These are phyloP conservation scores for Labroides dimidiatus DNA, from an alignment of 2,797 vertebrate species.

Conservation along the genomic window DNA sequence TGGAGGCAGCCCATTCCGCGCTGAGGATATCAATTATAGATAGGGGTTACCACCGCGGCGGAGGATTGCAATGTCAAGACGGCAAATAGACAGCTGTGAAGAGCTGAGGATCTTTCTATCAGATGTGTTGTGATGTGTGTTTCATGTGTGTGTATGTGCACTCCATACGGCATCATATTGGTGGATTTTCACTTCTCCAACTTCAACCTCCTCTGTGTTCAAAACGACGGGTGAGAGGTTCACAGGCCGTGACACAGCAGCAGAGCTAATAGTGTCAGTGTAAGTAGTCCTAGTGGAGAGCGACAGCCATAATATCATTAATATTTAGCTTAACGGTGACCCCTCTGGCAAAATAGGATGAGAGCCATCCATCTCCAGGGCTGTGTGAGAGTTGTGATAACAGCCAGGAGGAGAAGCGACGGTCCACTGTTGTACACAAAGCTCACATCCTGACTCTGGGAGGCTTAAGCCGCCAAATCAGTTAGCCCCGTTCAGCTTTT, in stretches of 20 bases:
- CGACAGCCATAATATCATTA: slow-evolving; percentile 62
- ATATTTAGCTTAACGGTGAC: slow-evolving; percentile 62
- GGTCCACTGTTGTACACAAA: slow-evolving; percentile 49
- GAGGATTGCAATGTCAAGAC: slow-evolving; percentile 94
- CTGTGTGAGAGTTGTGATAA: slow-evolving; percentile 67
- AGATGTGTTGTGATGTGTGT: slow-evolving; percentile 86
- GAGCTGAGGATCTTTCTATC: slow-evolving; percentile 98
- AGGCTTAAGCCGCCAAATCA: slow-evolving; percentile 71
- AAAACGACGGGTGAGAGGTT: slow-evolving; percentile 24
- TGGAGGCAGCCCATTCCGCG: slow-evolving; percentile 93
- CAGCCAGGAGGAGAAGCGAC: slow-evolving; percentile 42
- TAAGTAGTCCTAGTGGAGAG: slow-evolving; percentile 42
- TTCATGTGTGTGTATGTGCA: slow-evolving; percentile 52
- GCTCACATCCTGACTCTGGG: slow-evolving; percentile 57
- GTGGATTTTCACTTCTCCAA: slow-evolving; percentile 68
- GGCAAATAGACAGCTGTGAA: slow-evolving; percentile 95
- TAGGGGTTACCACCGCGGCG: slow-evolving; percentile 95
- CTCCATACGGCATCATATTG: slow-evolving; percentile 67
- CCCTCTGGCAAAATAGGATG: slow-evolving; percentile 58
- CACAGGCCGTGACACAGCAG: slow-evolving; percentile 37
- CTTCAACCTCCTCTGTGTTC: slow-evolving; percentile 22
- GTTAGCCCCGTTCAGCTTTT: slow-evolving; percentile 66
- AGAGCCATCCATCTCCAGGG: slow-evolving; percentile 68
- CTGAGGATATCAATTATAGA: slow-evolving; percentile 99
- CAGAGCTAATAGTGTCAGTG: slow-evolving; percentile 54